Base-by-base conservation (phyloP, 1,140 invertebrate species). In the Stenopsyche tienmushanensis region DNA sequence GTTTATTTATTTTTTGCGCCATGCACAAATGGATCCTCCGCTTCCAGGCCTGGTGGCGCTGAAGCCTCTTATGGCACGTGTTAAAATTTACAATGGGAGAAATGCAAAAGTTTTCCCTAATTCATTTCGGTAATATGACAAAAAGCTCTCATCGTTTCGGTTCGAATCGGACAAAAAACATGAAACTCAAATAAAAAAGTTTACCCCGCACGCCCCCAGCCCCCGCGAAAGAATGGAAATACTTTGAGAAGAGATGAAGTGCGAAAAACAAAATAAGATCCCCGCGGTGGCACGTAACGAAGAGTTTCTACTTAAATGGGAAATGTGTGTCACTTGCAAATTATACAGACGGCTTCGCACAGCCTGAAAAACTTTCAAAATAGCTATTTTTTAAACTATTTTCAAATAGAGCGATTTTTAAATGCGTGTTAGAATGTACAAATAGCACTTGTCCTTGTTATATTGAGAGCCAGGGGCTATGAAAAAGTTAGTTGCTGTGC, bases 111-210 rank as follows among this genome's bases (percentile, higher is more conserved):
- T 66, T 69, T 66, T 58, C 20, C 45, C 45, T 70, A 70, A 70
- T 70, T 70, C 68, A 49, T 57, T 60, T 64, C 57, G 15, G 64
- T 66, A 70, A 64, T 66, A 64, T 70, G 62, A 70, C 62, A 64
- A 66, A 70, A 70, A 66, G 64, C 68, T 70, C 64, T 70, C 64
- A 70, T 70, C 57, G 62, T 66, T 69, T 69, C 60, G 44, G 57
- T 57, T 8, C 39, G 59, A 65, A 69, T 63, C 53, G 64, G 55
- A 69, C 45, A 64, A 69, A 63, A 69, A 69, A 66, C 53, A 52
- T 20, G 53, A 60, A 69, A 69, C 64, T 69, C 58, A 55, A 69
- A 69, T 63, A 65, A 66, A 69, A 55, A 69, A 69, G 50, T 62
- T 69, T n/a, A 44, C 49, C 52, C 66, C 18, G 41, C 8, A n/a